Evolutionary conservation across 2,113 vertebrate genomes (phyloP).

Genomic region (Trichechus manatus): DNA sequence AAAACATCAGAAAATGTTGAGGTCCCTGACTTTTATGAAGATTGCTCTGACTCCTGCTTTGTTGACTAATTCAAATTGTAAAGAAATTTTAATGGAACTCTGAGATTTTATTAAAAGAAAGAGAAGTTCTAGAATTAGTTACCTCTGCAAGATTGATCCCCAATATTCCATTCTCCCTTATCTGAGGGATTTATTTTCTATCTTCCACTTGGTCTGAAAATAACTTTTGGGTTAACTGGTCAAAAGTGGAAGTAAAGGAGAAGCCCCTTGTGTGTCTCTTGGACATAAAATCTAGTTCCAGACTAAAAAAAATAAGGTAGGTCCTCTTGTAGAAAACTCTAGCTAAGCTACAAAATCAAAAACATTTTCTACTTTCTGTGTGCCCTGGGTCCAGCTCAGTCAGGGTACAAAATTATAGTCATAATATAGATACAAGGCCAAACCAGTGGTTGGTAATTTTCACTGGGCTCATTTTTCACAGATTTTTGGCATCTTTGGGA

Average conservation of each 20-base stretch:
- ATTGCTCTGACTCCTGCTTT: background rate
- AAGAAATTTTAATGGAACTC: background rate
- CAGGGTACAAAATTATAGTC: background rate
- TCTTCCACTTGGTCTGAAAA: background rate
- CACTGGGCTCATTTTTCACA: background rate
- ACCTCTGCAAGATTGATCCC: background rate
- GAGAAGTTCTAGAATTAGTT: background rate
- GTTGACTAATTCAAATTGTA: background rate
- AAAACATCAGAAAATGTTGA: background rate
- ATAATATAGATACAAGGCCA: background rate
- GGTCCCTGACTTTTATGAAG: background rate
- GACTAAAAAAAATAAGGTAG: background rate
- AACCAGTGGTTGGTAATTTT: background rate
- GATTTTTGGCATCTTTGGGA: background rate
- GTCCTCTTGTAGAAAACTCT: background rate
- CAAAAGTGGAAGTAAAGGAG: background rate
- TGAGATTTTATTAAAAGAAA: background rate
- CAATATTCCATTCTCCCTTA: background rate
- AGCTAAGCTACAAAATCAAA: background rate
- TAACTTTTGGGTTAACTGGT: background rate
- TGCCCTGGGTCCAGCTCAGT: background rate
- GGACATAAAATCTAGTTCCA: background rate
- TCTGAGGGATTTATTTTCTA: background rate
- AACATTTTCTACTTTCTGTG: background rate
- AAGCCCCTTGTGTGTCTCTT: accelerated